Conservation (phyloP, 1,140 invertebrate genomes). For the Lasioglossum baleicum region DNA sequence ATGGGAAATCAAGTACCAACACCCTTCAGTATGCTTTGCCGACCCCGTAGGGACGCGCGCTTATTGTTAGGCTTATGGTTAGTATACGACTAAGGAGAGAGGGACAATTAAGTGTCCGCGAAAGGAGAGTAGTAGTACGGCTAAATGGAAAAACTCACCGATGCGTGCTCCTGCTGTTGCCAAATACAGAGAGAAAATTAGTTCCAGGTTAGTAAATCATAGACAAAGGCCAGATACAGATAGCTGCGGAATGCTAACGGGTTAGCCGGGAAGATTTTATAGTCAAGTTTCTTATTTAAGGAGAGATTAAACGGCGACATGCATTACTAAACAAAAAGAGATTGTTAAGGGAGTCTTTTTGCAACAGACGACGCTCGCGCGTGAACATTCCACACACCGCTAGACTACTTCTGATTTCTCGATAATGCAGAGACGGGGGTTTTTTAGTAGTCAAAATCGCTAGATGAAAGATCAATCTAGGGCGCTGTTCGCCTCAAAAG, state of each 20-base stretch:
- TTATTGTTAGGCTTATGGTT: neutral
- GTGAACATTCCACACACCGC: too few species aligned
- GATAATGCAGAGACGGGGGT: too few species aligned
- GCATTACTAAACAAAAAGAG: too few species aligned
- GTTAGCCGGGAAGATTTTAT: slow-evolving; percentile 29
- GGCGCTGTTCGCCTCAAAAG: too few species aligned
- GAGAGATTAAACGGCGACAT: neutral
- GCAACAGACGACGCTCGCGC: too few species aligned
- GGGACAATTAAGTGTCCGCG: neutral
- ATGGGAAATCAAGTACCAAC: neutral
- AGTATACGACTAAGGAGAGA: too few species aligned
- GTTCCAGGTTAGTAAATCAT: slow-evolving; percentile 72
- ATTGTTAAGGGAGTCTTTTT: too few species aligned
- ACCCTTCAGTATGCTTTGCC: too few species aligned
- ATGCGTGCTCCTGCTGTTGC: slow-evolving; percentile 77
- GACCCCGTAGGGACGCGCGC: too few species aligned
- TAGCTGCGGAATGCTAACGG: slow-evolving; percentile 40
- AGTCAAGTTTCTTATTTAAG: slow-evolving; percentile 13
- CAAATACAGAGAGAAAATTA: slow-evolving; percentile 72
- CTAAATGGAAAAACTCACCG: slow-evolving; percentile 72
- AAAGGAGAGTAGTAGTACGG: neutral
- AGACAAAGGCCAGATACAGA: slow-evolving; percentile 60
- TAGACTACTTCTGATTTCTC: too few species aligned
- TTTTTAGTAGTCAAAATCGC: too few species aligned
- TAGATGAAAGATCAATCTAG: too few species aligned